Evolutionary conservation across 2,113 vertebrate species (phyloP), one percentile per base, ranked within the genome.

Genomic region (Hippocampus guttulatus): DNA sequence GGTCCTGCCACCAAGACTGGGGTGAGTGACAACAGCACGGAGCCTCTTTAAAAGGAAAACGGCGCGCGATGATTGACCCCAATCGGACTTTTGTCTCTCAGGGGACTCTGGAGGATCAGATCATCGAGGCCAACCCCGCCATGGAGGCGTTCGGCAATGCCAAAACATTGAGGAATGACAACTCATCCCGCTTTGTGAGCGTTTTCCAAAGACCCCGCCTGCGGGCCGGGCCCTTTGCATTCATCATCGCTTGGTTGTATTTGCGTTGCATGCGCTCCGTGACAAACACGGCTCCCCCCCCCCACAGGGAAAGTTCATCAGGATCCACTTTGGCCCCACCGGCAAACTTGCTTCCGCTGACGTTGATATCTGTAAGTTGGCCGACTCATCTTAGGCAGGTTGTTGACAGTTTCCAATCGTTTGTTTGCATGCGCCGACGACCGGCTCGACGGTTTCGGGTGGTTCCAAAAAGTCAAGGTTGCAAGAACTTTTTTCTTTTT

Each of bases 91-190:
- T 9, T 40, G 18, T 57, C 16, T 68, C 41, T 15, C 64, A 98
- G 95, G 96, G 96, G n/a, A 96, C 95, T 68, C 92, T 98, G 0
- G 95, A 98, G 86, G 95, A 98, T 90, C 96, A 98, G 87, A 94
- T 98, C 88, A 96, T 98, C 3, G 95, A 97, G 90, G 96, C 96
- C 0, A 98, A 98, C 85, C 96, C 96, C 2, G 96, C 96, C 78
- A 96, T 98, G 95, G 96, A 98, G 76, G 93, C 96, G 20, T 98
- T 98, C 84, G 95, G 95, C 68, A 98, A 97, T 0, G 96, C 96
- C 85, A 98, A 98, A 92, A 98, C 96, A 2, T 78, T 98, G 70
- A 92, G 96, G 74, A 98, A 98, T 0, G 95, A 98, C 88, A 98
- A 98, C 88, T 98, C 96, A 0, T 97, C 95, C 0, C 95, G 95